Evolutionary conservation across 1,140 invertebrate species (phyloP).

Genomic region (Leucophenga varia): DNA sequence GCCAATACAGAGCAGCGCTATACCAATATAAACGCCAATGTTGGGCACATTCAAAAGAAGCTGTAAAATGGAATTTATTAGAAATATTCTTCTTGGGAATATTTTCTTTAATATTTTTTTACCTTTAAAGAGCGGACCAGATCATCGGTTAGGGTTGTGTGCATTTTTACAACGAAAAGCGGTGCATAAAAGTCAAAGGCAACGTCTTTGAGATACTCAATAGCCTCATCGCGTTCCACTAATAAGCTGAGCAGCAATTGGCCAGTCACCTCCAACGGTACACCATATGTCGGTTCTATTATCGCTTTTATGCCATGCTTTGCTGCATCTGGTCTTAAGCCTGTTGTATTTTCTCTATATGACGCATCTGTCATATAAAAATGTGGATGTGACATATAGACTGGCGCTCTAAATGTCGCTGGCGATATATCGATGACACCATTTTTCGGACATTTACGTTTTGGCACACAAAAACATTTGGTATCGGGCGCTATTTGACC

Average conservation of each 20-base stretch:
- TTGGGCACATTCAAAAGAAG: constrained; percentile 53
- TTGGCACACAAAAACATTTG: constrained; percentile 36
- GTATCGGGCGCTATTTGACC: constrained; percentile 57
- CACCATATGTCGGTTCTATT: constrained; percentile 71
- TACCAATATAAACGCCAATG: constrained; percentile 57
- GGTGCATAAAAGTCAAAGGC: constrained; percentile 58
- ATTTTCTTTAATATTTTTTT: too few species aligned
- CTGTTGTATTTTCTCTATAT: constrained; percentile 65
- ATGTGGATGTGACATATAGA: constrained; percentile 82
- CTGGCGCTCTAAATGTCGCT: constrained; percentile 72
- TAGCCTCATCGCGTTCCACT: constrained; percentile 59
- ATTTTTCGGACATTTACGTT: constrained; percentile 50
- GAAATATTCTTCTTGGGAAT: neutral
- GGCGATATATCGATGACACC: constrained; percentile 68
- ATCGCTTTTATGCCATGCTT: constrained; percentile 70
- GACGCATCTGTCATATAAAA: constrained; percentile 75
- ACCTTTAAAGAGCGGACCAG: constrained; percentile 60
- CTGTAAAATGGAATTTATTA: constrained; percentile 7
- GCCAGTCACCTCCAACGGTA: constrained; percentile 68
- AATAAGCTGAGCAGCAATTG: constrained; percentile 72
- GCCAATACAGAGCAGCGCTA: constrained; percentile 57
- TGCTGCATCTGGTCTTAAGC: constrained; percentile 67
- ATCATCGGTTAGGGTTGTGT: constrained; percentile 60
- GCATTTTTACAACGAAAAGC: constrained; percentile 70
- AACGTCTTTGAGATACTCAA: constrained; percentile 61